Conservation (phyloP, 2,113 vertebrate genomes). For the Tonatia bakeri region DNA sequence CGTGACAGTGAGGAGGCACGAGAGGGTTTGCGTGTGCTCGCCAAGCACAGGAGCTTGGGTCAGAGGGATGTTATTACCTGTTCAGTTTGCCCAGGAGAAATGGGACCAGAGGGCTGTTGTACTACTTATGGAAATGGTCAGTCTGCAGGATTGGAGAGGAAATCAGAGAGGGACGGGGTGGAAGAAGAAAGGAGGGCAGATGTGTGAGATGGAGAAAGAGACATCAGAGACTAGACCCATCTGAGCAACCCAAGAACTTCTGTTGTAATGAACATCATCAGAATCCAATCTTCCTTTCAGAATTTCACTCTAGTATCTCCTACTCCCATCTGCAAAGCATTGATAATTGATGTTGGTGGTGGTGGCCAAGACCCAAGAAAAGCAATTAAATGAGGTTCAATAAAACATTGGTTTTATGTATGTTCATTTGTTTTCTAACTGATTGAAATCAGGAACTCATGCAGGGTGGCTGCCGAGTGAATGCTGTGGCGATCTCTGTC, state of each 20-base stretch:
- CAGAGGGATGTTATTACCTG: no score
- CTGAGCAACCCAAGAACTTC: no score
- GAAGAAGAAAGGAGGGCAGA: neutral
- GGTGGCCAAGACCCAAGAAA: neutral
- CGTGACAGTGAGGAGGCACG: neutral
- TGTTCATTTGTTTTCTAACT: no score
- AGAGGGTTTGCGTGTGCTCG: no score
- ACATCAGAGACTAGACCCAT: neutral
- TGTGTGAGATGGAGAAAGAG: neutral
- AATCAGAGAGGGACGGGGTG: neutral
- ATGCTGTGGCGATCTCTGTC: no score
- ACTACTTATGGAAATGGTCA: neutral
- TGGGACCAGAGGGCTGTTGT: neutral
- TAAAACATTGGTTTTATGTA: no score
- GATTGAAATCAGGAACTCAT: neutral
- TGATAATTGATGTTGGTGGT: neutral
- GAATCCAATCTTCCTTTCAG: neutral
- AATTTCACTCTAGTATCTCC: no score
- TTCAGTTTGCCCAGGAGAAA: neutral
- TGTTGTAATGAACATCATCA: no score
- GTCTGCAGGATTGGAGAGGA: neutral
- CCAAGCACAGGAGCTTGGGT: no score
- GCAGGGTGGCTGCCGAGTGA: fast-evolving
- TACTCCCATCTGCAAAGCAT: no score
- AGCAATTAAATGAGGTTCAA: no score